Evolutionary conservation across 2,888 invertebrate species (phyloP), one percentile per base, ranked within the genome.

Genomic region (Alloplasta piceator): DNA sequence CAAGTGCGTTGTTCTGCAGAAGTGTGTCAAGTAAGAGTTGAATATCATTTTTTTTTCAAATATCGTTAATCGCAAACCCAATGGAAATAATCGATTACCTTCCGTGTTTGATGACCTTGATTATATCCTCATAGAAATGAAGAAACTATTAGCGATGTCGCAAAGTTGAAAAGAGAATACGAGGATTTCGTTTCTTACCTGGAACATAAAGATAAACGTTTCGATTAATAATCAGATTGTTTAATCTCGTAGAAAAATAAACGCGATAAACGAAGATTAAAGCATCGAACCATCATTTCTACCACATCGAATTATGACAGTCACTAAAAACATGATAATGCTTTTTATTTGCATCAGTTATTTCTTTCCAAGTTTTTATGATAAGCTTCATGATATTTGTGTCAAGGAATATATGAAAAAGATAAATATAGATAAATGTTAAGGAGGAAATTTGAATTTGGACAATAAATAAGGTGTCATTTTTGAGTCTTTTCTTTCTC

Each of bases 171-270:
- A 70, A 70, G 41, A 70, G 6, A 12, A n/a, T 56, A 39, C 52
- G 52, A 14, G 6, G 48, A 55, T 55, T n/a, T 55, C 55, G 16
- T 41, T 50, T 50, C 78, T 43, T 58, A 78, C 78, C 78, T 72
- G 78, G 61, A 78, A 67, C 72, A 78, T 50, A 78, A 78, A 67
- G 46, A 78, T 50, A 67, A 72, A 72, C 63, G 48, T 10, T 36
- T 56, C 39, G 50, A 38, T 68, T 39, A 55, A 68, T 63, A 61
- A 50, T 39, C 50, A 46, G 0, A 26, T 52, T 36, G 6, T 46
- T 60, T 66, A 4, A 10, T 41, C 0, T 14, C 16, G n/a, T n/a
- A 63, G 43, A 46, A 0, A 4, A 63, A 5, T 38, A 10, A 64
- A 46, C 46, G 48, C 55, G 9, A 56, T 64, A 12, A 36, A 61